phyloP scores from a whole-genome alignment of 2,797 vertebrate genomes.

The Falco columbarius region DNA sequence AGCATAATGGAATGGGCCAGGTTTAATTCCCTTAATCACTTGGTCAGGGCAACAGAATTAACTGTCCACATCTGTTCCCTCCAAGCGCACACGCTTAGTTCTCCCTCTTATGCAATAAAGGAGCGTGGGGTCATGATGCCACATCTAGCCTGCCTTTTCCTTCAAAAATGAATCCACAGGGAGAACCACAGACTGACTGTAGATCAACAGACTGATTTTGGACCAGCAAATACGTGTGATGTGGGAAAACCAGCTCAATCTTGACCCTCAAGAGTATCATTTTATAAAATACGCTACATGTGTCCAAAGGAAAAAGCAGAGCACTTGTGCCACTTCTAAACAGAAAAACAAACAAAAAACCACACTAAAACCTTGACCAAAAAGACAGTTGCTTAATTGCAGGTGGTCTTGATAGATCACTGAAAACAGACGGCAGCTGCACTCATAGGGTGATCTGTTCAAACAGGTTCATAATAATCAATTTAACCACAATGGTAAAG shows the following conservation, averaged over 20 bases:
- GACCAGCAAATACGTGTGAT: background rate
- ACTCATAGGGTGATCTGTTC: background rate
- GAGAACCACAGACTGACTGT: background rate
- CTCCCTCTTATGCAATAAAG: slow-evolving; percentile 63
- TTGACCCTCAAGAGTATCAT: background rate
- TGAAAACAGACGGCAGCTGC: background rate
- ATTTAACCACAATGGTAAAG: background rate
- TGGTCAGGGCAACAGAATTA: slow-evolving; percentile 80
- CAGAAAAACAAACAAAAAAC: background rate
- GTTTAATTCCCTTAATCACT: slow-evolving; percentile 82
- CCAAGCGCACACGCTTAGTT: slow-evolving; percentile 43
- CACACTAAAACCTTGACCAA: background rate
- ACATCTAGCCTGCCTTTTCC: slow-evolving; percentile 12
- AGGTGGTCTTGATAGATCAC: background rate
- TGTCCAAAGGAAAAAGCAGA: background rate
- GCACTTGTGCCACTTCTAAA: background rate
- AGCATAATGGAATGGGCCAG: slow-evolving; percentile 78
- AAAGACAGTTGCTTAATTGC: background rate
- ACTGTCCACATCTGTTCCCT: slow-evolving; percentile 79
- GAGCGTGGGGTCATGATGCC: slow-evolving; percentile 31
- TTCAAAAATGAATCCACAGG: background rate
- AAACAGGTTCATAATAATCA: background rate
- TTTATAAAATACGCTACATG: too few relatives aligned
- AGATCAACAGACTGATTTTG: background rate
- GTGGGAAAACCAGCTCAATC: background rate